Conservation (phyloP, 1,140 invertebrate species). For the Delia radicum region DNA sequence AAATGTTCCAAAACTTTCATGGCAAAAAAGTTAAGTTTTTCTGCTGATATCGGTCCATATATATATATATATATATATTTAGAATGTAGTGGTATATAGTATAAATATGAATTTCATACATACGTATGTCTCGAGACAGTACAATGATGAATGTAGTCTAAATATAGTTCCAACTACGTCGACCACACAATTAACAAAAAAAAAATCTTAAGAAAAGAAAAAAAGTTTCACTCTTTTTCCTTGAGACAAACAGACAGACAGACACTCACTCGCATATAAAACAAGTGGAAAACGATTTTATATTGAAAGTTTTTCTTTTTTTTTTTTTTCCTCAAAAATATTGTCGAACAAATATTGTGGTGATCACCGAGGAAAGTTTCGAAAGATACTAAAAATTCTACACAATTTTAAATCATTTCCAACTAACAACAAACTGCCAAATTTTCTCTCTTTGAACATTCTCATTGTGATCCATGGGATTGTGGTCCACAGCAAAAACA, state of each 20-base stretch:
- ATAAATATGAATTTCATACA: not conserved
- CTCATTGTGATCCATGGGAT: not conserved
- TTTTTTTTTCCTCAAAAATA: not conserved
- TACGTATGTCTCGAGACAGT: not conserved
- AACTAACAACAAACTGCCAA: slow-evolving; percentile 2
- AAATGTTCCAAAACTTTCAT: not conserved
- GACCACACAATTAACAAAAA: not conserved
- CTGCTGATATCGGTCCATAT: no score
- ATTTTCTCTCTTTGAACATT: not conserved
- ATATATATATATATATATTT: no score
- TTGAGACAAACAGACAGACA: not conserved
- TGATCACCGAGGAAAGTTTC: slow-evolving; percentile 26
- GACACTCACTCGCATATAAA: not conserved
- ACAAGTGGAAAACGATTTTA: not conserved
- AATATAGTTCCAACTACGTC: slow-evolving; percentile 1
- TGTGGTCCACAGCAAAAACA: not conserved
- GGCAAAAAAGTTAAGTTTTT: no score
- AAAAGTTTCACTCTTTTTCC: not conserved
- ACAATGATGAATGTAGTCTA: slow-evolving; percentile 15
- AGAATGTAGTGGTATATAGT: not conserved
- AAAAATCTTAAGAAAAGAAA: not conserved
- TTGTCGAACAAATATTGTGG: no score
- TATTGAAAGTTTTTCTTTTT: not conserved
- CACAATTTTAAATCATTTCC: slow-evolving; percentile 6
- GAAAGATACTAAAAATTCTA: slow-evolving; percentile 26